A percentile compares a stretch with the other conserved stretches of the same genome.
These are phyloP conservation scores for Battus philenor DNA, from an alignment of 1,140 invertebrate genomes.

Conservation along the genomic window DNA sequence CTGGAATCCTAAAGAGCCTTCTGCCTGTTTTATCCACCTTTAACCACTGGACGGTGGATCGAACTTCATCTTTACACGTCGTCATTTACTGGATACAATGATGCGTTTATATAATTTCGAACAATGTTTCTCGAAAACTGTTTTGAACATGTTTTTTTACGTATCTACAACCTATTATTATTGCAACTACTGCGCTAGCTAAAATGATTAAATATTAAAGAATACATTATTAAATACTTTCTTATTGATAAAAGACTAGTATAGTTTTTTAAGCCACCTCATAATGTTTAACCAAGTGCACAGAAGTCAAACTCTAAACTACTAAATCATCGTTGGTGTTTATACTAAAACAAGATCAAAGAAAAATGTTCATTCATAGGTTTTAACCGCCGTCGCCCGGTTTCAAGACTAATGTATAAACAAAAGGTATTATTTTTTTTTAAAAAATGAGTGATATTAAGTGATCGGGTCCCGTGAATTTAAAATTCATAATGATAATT, in stretches of 20 bases:
- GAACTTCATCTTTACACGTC: neutral
- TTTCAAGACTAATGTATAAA: neutral
- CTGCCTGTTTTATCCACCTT: neutral
- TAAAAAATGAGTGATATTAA: slow-evolving; percentile 7
- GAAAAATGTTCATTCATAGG: slow-evolving; percentile 11
- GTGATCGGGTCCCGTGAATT: slow-evolving; percentile 16
- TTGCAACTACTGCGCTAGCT: no score
- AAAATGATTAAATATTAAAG: no score
- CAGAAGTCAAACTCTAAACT: no score
- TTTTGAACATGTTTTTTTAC: no score
- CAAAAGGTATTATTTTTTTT: slow-evolving; percentile 5
- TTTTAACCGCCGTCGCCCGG: neutral
- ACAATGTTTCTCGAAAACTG: no score
- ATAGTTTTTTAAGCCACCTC: no score
- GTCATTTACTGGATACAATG: no score
- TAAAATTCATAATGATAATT: slow-evolving; percentile 24
- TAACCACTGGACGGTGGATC: slow-evolving; percentile 1
- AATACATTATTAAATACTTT: no score
- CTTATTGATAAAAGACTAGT: no score
- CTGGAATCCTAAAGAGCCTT: slow-evolving; percentile 9
- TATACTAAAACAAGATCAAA: slow-evolving; percentile 9
- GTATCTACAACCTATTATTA: no score
- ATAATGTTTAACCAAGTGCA: no score
- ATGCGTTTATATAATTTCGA: no score
- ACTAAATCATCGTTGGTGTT: slow-evolving; percentile 13